phyloP scores from a whole-genome alignment of 1,140 invertebrate genomes.

The Rhopalosiphum maidis region DNA sequence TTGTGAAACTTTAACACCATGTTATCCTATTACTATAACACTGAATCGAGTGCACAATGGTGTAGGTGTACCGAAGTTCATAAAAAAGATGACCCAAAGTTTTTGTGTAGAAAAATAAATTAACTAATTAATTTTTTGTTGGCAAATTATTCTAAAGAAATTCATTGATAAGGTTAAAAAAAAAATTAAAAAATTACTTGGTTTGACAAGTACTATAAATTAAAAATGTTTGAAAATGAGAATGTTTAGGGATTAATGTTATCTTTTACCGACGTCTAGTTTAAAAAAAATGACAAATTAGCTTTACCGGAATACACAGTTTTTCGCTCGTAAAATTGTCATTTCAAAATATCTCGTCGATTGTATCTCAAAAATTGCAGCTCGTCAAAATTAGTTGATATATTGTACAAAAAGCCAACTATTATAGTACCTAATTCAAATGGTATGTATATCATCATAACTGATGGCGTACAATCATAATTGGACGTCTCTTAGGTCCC shows the following conservation, averaged over 20 bases:
- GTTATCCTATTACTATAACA: background rate
- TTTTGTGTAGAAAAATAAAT: background rate
- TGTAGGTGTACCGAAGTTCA: background rate
- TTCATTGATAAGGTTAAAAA: background rate
- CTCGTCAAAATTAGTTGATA: background rate
- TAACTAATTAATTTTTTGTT: background rate
- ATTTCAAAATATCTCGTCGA: background rate
- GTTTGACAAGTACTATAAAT: background rate
- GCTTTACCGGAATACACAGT: no score
- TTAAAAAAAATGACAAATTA: no score
- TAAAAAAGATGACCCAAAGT: background rate
- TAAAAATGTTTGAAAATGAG: background rate
- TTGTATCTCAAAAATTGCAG: background rate
- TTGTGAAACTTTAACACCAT: background rate
- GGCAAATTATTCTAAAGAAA: background rate
- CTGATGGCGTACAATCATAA: background rate
- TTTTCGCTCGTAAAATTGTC: background rate
- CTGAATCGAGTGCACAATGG: background rate
- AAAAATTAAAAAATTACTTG: background rate
- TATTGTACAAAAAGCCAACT: background rate
- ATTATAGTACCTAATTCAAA: background rate
- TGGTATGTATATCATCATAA: background rate
- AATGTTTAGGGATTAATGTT: background rate
- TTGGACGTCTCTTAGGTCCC: background rate
- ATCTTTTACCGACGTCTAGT: no score